phyloP scores from a whole-genome alignment of 2,113 vertebrate species.

The Anguilla rostrata region DNA sequence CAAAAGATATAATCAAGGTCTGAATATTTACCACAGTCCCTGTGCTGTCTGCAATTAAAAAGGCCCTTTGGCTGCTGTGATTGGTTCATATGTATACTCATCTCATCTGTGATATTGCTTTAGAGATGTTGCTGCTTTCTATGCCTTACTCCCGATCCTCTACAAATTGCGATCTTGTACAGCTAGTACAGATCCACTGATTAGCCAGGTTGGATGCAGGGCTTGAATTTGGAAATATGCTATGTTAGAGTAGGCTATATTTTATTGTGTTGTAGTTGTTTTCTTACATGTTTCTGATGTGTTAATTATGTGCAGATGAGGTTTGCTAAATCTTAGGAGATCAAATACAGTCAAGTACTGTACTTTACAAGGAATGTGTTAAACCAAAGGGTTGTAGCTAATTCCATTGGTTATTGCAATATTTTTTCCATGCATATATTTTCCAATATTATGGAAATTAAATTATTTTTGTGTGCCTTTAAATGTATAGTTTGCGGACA shows the following conservation, averaged over 20 bases:
- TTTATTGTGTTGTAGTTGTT: neutral
- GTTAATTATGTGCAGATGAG: neutral
- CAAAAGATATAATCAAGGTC: slow-evolving; percentile 46
- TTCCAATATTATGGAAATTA: too few species aligned
- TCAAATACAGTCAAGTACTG: neutral
- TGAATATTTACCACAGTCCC: slow-evolving; percentile 37
- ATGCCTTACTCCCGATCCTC: neutral
- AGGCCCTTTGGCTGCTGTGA: neutral
- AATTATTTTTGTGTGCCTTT: neutral
- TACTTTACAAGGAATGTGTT: neutral
- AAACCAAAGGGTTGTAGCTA: too few species aligned
- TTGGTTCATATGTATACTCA: neutral
- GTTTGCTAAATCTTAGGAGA: neutral
- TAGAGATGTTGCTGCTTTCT: neutral
- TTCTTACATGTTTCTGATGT: neutral
- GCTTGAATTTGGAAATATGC: neutral
- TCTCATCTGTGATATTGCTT: neutral
- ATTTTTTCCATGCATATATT: too few species aligned
- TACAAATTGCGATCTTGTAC: neutral
- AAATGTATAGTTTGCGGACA: too few species aligned
- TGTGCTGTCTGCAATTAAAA: neutral
- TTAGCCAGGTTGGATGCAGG: neutral
- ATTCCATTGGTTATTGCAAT: too few species aligned
- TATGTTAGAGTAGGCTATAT: neutral
- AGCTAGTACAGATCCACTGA: neutral